Evolutionary conservation across 2,888 invertebrate genomes (phyloP).

Genomic region (Pseudolycoriella hygida): DNA sequence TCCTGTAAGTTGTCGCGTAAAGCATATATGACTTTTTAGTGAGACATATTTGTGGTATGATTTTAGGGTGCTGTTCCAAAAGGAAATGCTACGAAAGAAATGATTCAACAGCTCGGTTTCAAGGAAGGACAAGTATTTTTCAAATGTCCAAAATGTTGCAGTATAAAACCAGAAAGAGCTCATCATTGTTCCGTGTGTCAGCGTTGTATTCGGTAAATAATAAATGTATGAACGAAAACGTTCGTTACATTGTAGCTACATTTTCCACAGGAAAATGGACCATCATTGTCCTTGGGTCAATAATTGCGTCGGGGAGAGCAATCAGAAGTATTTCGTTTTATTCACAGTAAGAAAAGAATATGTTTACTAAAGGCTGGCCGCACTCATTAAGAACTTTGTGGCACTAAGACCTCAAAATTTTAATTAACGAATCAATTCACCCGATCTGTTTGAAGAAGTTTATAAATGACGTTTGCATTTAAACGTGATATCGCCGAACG

Average conservation of each 20-base stretch:
- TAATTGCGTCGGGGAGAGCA: conserved; percentile 97
- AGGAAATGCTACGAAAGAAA: conserved; percentile 89
- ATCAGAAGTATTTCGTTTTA: conserved; percentile 97
- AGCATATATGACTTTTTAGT: neutral
- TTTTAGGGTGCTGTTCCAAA: conserved; percentile 80
- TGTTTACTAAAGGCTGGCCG: too few species aligned
- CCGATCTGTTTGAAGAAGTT: too few species aligned
- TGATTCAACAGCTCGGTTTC: conserved; percentile 85
- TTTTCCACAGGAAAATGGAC: too few species aligned
- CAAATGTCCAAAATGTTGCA: conserved; percentile 91
- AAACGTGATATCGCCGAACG: too few species aligned
- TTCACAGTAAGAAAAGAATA: conserved; percentile 62
- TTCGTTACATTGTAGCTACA: too few species aligned
- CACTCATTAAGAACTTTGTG: too few species aligned
- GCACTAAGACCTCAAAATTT: too few species aligned
- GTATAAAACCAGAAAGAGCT: conserved; percentile 88
- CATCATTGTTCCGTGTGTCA: conserved; percentile 94
- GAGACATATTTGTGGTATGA: conserved; percentile 3
- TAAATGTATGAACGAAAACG: neutral
- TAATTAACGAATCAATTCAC: too few species aligned
- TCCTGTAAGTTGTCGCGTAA: conserved; percentile 46
- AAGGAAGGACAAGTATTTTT: conserved; percentile 84
- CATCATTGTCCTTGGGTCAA: too few species aligned
- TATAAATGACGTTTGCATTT: too few species aligned
- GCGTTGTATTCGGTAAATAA: conserved; percentile 46